Evolutionary conservation across 2,113 vertebrate species (phyloP), one percentile per base, ranked within the genome.

Genomic region (Turnix velox): DNA sequence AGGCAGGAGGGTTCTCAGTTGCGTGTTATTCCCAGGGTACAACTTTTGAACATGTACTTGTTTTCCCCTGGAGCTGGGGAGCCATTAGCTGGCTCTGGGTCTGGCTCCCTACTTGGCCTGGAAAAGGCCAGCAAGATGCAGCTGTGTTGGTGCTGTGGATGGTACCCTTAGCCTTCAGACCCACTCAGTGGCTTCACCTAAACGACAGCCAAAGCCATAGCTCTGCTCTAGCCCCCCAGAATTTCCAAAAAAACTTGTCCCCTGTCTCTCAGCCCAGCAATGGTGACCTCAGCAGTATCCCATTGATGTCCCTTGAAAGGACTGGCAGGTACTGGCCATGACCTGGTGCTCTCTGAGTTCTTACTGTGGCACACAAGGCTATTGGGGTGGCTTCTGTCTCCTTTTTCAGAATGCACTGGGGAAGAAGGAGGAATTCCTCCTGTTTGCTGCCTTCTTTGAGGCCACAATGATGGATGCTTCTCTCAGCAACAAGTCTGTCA

Each of bases 401-500:
- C 35, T 95, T 93, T 42, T 81, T 69, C 91, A 99, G 99, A 98
- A 98, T 10, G 97, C 96, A 8, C 5, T 99, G 73, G 99, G 98
- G 4, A 97, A 94, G 68, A 98, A 97, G 57, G 98, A 99, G 62
- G 98, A 99, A 83, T 99, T 99, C 88, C 95, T 99, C 77, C 97
- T 99, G 59, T 99, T 99, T 16, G 97, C 98, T 6, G 98, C 98
- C 58, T 97, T 99, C 73, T 99, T 99, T 92, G 99, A 99, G 92
- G 98, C 98, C 66, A 98, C 99, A 14, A 99, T 99, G 99, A 98
- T 99, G 48, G 98, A 99, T 81, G 97, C 97, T 1, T 97, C 97
- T 49, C 94, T 99, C 54, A 97, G 97, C 86, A 96, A 92, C 28
- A 98, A 97, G 84, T 97, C 97, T 14, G 69, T 99, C 87, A 98